phyloP scores from a whole-genome alignment of 2,888 invertebrate species.

The Phortica magna region DNA sequence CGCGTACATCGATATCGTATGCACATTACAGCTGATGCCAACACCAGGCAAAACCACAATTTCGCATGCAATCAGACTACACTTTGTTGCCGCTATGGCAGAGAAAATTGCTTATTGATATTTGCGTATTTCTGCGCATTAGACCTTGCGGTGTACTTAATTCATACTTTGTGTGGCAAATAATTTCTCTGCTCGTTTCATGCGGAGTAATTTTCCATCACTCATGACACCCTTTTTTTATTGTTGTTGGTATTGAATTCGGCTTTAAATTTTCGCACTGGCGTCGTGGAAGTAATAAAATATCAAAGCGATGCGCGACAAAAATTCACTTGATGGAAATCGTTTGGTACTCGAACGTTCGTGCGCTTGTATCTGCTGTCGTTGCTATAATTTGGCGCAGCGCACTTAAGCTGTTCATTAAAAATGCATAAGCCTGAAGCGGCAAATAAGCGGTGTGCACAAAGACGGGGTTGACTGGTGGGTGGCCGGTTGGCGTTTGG shows the following conservation, averaged over 20 bases:
- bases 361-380: conserved; percentile 40
- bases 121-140: background rate
- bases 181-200: background rate
- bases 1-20: too few species aligned
- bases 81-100: conserved; percentile 31
- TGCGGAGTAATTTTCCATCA: background rate
- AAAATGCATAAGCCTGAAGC: conserved; percentile 58
- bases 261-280: background rate
- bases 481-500: background rate
- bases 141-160: too few species aligned
- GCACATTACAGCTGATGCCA: background rate
- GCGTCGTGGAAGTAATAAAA: conserved; percentile 25
- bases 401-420: conserved; percentile 60
- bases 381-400: conserved; percentile 36
- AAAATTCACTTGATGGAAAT: conserved; percentile 45
- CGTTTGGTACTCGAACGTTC: conserved; percentile 32
- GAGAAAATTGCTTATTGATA: conserved; percentile 46
- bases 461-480: background rate
- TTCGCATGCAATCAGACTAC: conserved; percentile 15
- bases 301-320: conserved; percentile 26
- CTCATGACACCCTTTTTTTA: background rate
- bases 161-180: background rate
- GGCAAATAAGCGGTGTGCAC: background rate
- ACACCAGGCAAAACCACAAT: background rate
- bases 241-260: background rate